These are phyloP conservation scores for Myotis planiceps DNA, from an alignment of 2,797 vertebrate genomes.

Conservation along the genomic window DNA sequence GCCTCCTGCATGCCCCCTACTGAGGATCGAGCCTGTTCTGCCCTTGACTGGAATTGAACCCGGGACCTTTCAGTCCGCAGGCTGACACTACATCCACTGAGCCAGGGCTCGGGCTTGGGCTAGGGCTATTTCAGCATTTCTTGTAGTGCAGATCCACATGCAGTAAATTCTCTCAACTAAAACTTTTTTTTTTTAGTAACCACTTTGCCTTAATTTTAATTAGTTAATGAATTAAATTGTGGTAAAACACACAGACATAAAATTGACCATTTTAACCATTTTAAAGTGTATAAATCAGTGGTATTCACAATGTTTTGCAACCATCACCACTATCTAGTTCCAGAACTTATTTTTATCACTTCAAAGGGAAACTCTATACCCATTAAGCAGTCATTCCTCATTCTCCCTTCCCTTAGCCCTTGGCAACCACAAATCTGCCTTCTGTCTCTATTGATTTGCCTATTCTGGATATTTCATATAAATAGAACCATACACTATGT, in stretches of 20 bases:
- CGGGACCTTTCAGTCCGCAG: too few relatives aligned
- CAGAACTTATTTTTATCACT: background rate
- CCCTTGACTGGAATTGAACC: too few relatives aligned
- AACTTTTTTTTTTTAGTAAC: background rate
- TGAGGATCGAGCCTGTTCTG: too few relatives aligned
- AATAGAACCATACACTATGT: background rate
- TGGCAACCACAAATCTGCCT: constrained; percentile 18
- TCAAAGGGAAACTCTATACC: background rate
- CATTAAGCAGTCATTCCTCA: background rate
- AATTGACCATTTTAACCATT: background rate
- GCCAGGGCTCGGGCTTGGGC: too few relatives aligned
- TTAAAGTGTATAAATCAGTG: background rate
- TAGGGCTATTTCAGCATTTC: background rate
- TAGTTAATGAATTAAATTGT: background rate
- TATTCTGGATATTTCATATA: constrained; percentile 22
- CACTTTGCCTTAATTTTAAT: constrained; percentile 9
- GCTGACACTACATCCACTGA: too few relatives aligned
- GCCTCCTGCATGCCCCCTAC: too few relatives aligned
- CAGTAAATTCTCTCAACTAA: background rate
- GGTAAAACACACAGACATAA: background rate
- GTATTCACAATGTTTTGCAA: background rate
- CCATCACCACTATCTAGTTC: background rate
- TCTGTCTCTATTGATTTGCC: constrained; percentile 31
- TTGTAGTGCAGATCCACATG: background rate
- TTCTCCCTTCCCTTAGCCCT: background rate